A percentile compares a stretch with the other conserved stretches of the same genome.
Conservation (phyloP, 2,888 invertebrate species). For the Athripsodes cinereus region DNA sequence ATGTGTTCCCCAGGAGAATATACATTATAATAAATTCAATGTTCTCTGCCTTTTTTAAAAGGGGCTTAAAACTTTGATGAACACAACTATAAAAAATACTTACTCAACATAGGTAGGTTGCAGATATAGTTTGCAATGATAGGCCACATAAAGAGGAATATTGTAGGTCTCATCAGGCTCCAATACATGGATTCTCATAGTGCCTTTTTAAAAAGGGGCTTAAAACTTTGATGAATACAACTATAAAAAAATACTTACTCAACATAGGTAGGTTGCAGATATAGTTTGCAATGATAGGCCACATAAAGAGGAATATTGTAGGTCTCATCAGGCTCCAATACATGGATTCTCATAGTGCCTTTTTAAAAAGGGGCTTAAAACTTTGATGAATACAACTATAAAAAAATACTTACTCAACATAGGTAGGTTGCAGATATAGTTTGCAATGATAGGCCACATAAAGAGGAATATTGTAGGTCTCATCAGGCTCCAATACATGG, state of each 20-base stretch:
- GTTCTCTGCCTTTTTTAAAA: too few species aligned
- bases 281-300: conserved; percentile 74
- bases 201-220: too few species aligned
- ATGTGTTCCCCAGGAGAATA: too few species aligned
- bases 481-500: conserved; percentile 66
- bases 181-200: conserved; percentile 63
- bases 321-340: conserved; percentile 66
- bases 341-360: conserved; percentile 63
- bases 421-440: conserved; percentile 65
- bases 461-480: conserved; percentile 68
- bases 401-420: conserved; percentile 64
- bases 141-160: conserved; percentile 72
- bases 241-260: conserved; percentile 66
- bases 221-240: too few species aligned
- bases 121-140: conserved; percentile 70
- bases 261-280: conserved; percentile 64
- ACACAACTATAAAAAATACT: too few species aligned
- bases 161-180: conserved; percentile 69
- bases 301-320: conserved; percentile 72
- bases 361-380: too few species aligned
- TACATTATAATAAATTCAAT: too few species aligned
- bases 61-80: too few species aligned
- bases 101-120: conserved; percentile 69
- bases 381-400: too few species aligned
- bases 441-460: conserved; percentile 77